Base-by-base conservation (phyloP, 2,797 vertebrate genomes). In the Dipus sagitta region DNA sequence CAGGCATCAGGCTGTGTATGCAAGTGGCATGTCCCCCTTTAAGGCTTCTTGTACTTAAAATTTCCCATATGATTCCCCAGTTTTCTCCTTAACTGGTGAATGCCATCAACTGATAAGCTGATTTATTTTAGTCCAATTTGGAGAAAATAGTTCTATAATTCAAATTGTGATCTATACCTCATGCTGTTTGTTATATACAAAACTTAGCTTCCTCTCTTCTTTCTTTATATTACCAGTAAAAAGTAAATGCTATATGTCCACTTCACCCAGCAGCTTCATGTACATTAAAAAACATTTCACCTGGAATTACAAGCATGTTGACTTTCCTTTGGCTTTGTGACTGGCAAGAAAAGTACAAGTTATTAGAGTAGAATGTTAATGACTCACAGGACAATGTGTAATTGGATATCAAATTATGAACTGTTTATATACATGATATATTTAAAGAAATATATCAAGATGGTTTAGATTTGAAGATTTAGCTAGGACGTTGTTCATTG, bases 91-190 rank as follows among this genome's bases (percentile, higher is more conserved):
- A 95, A 42, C 70, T 60, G 62, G 26, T 58, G 23, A 88, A 28
- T 60, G 23, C 15, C 91, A 28, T 68, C 24, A 28, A 38, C 8
- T 86, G 18, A 86, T 42, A 30, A 68, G 54, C 28, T 93, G 54
- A 79, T 76, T 92, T 72, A 54, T 94, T 92, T 90, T 94, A 30
- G 34, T 94, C 79, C 21, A 65, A 15, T 64, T 77, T 71, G 68
- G 11, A 93, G 76, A 15, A 80, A 85, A 78, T 92, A 92, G 78
- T 94, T 96, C 65, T 26, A 52, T 58, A 88, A 83, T 88, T 88
- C 42, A 86, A 83, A 79, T 83, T 91, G 52, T 78, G 5, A 34
- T 74, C 58, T 93, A 30, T 42, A 79, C 18, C 94, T 68, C 38
- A 88, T 52, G 12, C 5, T 92, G 64, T 24, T 81, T 93, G 86